These are phyloP conservation scores for Puntigrus tetrazona DNA, from an alignment of 2,113 vertebrate species.

Conservation along the genomic window DNA sequence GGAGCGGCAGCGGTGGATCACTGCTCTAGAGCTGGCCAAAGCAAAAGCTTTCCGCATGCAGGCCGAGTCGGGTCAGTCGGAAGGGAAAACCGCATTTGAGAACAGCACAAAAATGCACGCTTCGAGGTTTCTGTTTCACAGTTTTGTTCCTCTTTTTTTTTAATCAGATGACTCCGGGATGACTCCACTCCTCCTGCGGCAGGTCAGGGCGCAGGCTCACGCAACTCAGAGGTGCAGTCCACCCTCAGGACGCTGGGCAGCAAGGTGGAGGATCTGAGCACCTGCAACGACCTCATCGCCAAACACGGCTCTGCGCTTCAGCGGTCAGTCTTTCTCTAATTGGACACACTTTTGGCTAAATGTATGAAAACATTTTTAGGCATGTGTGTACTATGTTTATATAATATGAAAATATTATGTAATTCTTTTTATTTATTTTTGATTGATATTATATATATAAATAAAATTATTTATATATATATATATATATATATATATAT, in stretches of 20 bases:
- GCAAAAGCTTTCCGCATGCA: conserved; percentile 93
- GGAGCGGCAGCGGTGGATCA: conserved; percentile 96
- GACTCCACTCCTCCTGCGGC: conserved; percentile 78
- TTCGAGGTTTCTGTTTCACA: background rate
- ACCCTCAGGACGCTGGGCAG: conserved; percentile 87
- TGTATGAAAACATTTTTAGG: too few relatives aligned
- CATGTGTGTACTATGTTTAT: too few relatives aligned
- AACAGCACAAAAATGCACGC: background rate
- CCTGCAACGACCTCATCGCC: conserved; percentile 95
- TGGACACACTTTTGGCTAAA: background rate
- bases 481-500: too few relatives aligned
- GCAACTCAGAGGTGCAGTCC: conserved; percentile 88
- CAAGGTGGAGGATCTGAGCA: conserved; percentile 94
- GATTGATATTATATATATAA: too few relatives aligned
- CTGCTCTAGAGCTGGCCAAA: conserved; percentile 92
- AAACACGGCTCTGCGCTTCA: conserved; percentile 96
- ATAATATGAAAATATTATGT: too few relatives aligned
- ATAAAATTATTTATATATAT: too few relatives aligned
- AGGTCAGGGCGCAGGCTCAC: conserved; percentile 73
- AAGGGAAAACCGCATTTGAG: background rate
- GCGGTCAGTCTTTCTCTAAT: conserved; percentile 64
- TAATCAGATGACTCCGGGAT: conserved; percentile 89
- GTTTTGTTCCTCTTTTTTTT: conserved; percentile 5
- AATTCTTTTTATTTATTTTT: too few relatives aligned
- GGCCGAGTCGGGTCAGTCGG: conserved; percentile 86